Conservation (phyloP, 2,797 vertebrate species). For the Bovichtus variegatus region DNA sequence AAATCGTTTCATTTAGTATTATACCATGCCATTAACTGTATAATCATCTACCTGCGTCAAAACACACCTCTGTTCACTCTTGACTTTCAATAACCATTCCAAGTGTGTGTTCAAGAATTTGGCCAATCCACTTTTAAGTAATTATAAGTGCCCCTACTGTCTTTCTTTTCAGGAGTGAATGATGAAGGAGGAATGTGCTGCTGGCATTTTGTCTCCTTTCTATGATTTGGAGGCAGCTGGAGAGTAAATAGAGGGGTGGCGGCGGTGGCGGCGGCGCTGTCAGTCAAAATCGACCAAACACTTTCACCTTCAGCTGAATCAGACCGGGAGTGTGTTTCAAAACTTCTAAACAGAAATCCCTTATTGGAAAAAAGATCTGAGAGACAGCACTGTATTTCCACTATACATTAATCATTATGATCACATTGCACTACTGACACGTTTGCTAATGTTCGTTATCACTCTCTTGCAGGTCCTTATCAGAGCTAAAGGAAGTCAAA, state of each 20-base stretch:
- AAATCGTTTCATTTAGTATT: conserved; percentile 27
- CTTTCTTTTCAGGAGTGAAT: conserved; percentile 48
- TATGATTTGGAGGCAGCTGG: conserved; percentile 59
- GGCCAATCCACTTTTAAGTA: conserved; percentile 51
- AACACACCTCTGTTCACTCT: conserved; percentile 1
- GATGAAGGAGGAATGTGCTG: conserved; percentile 70
- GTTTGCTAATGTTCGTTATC: not conserved
- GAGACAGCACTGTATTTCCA: not conserved
- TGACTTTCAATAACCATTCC: conserved; percentile 13
- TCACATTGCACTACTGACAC: not conserved
- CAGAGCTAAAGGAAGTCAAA: conserved; percentile 47
- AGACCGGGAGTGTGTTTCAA: conserved; percentile 11
- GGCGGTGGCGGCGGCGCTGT: conserved; percentile 45
- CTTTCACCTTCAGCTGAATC: conserved; percentile 55
- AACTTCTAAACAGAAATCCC: conserved; percentile 23
- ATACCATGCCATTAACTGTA: conserved; percentile 49
- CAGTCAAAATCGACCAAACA: conserved; percentile 64
- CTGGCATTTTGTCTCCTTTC: conserved; percentile 66
- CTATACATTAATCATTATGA: conserved; percentile 4
- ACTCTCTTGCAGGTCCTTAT: conserved; percentile 16
- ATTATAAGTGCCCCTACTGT: conserved; percentile 44
- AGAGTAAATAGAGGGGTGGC: conserved; percentile 53
- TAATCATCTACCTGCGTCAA: conserved; percentile 42
- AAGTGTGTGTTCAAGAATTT: conserved; percentile 49
- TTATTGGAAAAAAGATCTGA: conserved; percentile 7